Evolutionary conservation across 2,797 vertebrate genomes (phyloP).

Genomic region (Stomatorhinus walkeri): DNA sequence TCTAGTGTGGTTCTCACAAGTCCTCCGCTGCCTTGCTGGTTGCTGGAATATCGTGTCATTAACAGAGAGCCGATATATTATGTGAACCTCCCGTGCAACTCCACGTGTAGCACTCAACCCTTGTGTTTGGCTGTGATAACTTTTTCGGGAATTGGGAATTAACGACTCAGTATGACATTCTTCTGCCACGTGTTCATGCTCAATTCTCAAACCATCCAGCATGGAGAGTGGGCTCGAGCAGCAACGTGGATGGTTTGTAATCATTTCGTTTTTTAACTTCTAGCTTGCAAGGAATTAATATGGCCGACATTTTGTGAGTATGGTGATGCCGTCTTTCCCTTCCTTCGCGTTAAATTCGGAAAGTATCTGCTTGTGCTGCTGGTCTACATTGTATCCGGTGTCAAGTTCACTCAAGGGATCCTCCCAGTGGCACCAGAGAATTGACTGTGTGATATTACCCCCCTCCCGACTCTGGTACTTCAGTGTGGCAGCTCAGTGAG

Average conservation of each 20-base stretch:
- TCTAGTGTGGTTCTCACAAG: not conserved
- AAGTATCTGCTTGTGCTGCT: not conserved
- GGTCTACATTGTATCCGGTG: not conserved
- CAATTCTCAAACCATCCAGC: not conserved
- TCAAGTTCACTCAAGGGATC: not conserved
- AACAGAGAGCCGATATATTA: not conserved
- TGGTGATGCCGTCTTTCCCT: not conserved
- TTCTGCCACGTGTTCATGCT: not conserved
- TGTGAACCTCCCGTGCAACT: not conserved
- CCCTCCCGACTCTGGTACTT: not conserved
- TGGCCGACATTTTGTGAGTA: slow-evolving; percentile 6
- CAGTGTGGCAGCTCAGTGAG: not conserved
- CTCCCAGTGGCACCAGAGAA: not conserved
- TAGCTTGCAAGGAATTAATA: slow-evolving; percentile 14
- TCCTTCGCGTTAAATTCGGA: not conserved
- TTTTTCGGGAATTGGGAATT: slow-evolving; percentile 2
- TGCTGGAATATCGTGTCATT: not conserved
- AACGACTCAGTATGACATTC: not conserved
- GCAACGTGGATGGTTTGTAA: not conserved
- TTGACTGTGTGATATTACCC: not conserved
- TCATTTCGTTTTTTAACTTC: slow-evolving; percentile 1
- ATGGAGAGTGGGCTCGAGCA: not conserved
- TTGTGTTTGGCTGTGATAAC: not conserved
- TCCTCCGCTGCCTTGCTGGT: not conserved
- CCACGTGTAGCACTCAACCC: not conserved